phyloP scores from a whole-genome alignment of 2,797 vertebrate species.

The Poecilia velifera region DNA sequence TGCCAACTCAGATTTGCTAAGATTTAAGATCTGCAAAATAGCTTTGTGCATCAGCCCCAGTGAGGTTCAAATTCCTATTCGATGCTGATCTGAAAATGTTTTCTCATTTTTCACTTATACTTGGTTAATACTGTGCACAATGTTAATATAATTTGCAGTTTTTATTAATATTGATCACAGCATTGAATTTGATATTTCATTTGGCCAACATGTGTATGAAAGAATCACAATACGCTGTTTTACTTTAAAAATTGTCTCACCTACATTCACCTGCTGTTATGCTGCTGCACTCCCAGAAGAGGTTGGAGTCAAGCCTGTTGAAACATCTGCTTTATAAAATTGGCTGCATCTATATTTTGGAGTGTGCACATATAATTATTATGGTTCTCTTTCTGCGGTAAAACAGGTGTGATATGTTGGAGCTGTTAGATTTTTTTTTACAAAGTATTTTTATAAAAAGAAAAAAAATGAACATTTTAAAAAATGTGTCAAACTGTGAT shows the following conservation, averaged over 20 bases:
- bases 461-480: not conserved
- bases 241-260: not conserved
- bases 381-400: not conserved
- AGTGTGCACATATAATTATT: not conserved
- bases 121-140: not conserved
- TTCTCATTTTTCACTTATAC: not conserved
- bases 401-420: not conserved
- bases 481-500: not conserved
- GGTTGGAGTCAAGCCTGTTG: not conserved
- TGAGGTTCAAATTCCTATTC: no score
- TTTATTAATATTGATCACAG: not conserved
- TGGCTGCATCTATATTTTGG: not conserved
- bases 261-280: not conserved
- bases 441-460: not conserved
- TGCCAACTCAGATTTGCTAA: not conserved
- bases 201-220: not conserved
- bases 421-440: not conserved
- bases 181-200: not conserved
- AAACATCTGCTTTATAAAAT: constrained; percentile 3
- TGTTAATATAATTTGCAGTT: not conserved
- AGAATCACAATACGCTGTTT: not conserved
- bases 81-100: not conserved
- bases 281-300: not conserved
- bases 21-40: not conserved
- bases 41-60: not conserved